Base-by-base conservation (phyloP, 2,113 vertebrate genomes). In the Trichechus manatus region DNA sequence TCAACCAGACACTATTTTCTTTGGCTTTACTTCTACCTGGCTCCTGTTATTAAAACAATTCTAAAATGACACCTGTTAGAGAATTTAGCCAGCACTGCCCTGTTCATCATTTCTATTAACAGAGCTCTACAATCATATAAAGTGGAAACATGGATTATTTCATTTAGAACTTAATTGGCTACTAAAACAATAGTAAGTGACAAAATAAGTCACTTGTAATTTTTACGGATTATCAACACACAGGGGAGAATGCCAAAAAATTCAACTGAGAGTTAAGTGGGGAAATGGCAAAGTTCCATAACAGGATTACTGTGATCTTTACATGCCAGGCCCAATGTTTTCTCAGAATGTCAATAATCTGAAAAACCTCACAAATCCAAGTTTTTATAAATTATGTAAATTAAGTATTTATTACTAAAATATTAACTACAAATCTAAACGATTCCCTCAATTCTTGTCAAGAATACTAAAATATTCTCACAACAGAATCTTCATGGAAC, bases 191-290 rank as follows among this genome's bases (percentile, higher is more conserved):
- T 0, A 47, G 27, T 74, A 90, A 94, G 72, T 88, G 92, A 78
- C 83, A 94, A 74, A 94, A 93, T 90, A 95, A 93, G 53, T 85
- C 87, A 78, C 31, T 47, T 56, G 27, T 81, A 74, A 85, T 85
- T 93, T 63, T 96, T 85, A 83, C 89, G 80, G 92, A 93, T 95
- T 94, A 97, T 59, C 93, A 96, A 66, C 61, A 92, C n/a, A 82
- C 20, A 72, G 33, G 83, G 6, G 29, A 96, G 39, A 63, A 84
- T 56, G 89, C 80, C 64, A 88, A 92, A 95, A 87, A 64, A 39
- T 14, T 50, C 23, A 53, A 44, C 29, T 70, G 39, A 23, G 29
- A 84, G 59, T 78, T 87, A 88, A 96, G 61, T 88, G 78, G 61
- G 29, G 33, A 74, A 86, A 70, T 75, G 89, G 92, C 93, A 89